These are phyloP conservation scores for Melitaea athalia DNA, from an alignment of 2,888 invertebrate genomes.

Conservation along the genomic window DNA sequence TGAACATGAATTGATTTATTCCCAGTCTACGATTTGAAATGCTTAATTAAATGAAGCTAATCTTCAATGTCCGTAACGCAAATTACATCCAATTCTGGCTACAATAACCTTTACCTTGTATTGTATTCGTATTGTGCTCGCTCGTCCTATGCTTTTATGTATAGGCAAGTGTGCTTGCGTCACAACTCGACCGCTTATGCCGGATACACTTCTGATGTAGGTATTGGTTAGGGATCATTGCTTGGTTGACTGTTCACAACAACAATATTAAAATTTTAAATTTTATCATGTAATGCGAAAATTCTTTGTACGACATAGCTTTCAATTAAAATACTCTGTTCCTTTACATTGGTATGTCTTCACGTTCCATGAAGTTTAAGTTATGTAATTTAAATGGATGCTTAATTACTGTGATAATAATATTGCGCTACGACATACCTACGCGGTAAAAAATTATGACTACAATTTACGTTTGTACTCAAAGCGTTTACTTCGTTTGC, in stretches of 20 bases:
- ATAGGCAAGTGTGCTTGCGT: conserved; percentile 46
- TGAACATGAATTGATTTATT: not conserved
- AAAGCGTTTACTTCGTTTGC: conserved; percentile 41
- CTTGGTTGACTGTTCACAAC: conserved; percentile 26
- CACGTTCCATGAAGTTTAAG: not conserved
- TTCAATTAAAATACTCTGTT: not conserved
- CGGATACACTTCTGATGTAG: conserved; percentile 42
- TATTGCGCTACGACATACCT: conserved; percentile 8
- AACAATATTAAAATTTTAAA: not conserved
- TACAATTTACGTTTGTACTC: conserved; percentile 22
- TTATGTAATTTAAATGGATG: conserved; percentile 11
- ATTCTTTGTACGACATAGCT: no score
- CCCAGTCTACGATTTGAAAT: conserved; percentile 18
- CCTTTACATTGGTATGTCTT: not conserved
- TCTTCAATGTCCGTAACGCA: conserved; percentile 45
- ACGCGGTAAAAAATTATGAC: conserved; percentile 9
- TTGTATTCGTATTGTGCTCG: conserved; percentile 44
- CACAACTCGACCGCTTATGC: conserved; percentile 41
- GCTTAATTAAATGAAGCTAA: conserved; percentile 35
- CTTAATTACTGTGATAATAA: conserved; percentile 17
- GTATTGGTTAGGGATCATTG: conserved; percentile 38
- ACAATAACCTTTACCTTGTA: conserved; percentile 78
- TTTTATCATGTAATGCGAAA: not conserved
- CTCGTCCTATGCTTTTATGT: conserved; percentile 33
- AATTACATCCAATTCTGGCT: conserved; percentile 62